Evolutionary conservation across 1,140 invertebrate genomes (phyloP).

Genomic region (Xylocopa sonorina): DNA sequence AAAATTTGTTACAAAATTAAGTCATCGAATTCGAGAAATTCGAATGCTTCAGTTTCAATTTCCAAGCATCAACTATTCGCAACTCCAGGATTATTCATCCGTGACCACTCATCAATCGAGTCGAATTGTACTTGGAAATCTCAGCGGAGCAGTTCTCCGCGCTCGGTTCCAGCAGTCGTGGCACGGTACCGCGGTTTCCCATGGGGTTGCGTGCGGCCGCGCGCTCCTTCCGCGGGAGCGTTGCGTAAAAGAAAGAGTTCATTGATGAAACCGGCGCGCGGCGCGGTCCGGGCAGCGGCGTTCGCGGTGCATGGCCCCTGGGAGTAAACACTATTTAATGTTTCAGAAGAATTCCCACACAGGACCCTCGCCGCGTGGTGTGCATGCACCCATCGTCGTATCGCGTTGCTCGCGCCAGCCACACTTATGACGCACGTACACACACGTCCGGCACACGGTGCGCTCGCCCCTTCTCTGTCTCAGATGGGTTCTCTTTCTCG

Average conservation of each 20-base stretch:
- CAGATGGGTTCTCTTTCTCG: not conserved
- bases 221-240: not conserved
- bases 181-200: slow-evolving; percentile 25
- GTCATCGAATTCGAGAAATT: not conserved
- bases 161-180: not conserved
- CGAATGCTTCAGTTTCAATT: not conserved
- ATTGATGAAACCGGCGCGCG: slow-evolving; percentile 27
- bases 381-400: slow-evolving; percentile 58
- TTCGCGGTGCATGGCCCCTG: slow-evolving; percentile 2
- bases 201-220: slow-evolving; percentile 17
- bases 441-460: slow-evolving; percentile 47
- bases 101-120: not conserved
- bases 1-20: too few species aligned
- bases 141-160: not conserved
- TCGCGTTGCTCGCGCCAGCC: slow-evolving; percentile 72
- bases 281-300: not conserved
- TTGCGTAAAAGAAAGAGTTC: slow-evolving; percentile 50
- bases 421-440: slow-evolving; percentile 75
- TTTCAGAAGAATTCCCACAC: slow-evolving; percentile 57
- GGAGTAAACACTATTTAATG: slow-evolving; percentile 53
- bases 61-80: too few species aligned
- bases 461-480: slow-evolving; percentile 43
- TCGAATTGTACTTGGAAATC: not conserved
- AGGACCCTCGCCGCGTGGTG: slow-evolving; percentile 23
- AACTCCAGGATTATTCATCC: not conserved